phyloP scores from a whole-genome alignment of 2,113 vertebrate species.

The Cynoglossus semilaevis region DNA sequence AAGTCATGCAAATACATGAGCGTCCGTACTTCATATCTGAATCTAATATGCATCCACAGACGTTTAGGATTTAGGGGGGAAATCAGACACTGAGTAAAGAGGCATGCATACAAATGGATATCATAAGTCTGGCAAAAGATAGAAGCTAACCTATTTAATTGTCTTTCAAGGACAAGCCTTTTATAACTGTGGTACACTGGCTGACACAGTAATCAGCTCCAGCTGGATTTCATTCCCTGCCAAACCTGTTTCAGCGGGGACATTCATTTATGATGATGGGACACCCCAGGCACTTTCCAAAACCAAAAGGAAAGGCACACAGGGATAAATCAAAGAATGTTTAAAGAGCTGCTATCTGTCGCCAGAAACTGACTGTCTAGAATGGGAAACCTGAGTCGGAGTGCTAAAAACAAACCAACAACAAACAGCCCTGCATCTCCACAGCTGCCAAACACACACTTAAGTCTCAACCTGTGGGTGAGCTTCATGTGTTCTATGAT shows the following conservation, averaged over 20 bases:
- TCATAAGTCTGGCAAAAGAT: slow-evolving; percentile 5
- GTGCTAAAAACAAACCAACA: slow-evolving; percentile 15
- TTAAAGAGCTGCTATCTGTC: slow-evolving; percentile 24
- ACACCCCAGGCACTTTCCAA: slow-evolving; percentile 61
- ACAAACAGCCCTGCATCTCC: slow-evolving; percentile 3
- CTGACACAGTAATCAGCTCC: slow-evolving; percentile 26
- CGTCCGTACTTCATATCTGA: slow-evolving; percentile 14
- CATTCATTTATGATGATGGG: slow-evolving; percentile 58
- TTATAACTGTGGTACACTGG: slow-evolving; percentile 22
- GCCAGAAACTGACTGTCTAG: slow-evolving; percentile 28
- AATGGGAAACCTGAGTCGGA: slow-evolving; percentile 15
- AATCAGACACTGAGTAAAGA: slow-evolving; percentile 1
- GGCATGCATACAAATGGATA: slow-evolving; percentile 3
- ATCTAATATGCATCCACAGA: neutral
- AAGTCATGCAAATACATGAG: slow-evolving; percentile 21
- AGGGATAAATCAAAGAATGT: slow-evolving; percentile 60
- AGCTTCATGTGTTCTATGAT: slow-evolving; percentile 3
- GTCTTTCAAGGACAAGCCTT: slow-evolving; percentile 32
- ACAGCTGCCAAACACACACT: slow-evolving; percentile 1
- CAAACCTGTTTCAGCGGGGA: slow-evolving; percentile 42
- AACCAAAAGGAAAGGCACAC: slow-evolving; percentile 52
- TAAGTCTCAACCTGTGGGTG: slow-evolving; percentile 9
- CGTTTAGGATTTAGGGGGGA: slow-evolving; percentile 7
- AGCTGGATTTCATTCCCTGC: slow-evolving; percentile 38
- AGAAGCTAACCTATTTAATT: slow-evolving; percentile 21